Evolutionary conservation across 2,888 invertebrate species (phyloP), one percentile per base, ranked within the genome.

Genomic region (Bimastos eiseni): DNA sequence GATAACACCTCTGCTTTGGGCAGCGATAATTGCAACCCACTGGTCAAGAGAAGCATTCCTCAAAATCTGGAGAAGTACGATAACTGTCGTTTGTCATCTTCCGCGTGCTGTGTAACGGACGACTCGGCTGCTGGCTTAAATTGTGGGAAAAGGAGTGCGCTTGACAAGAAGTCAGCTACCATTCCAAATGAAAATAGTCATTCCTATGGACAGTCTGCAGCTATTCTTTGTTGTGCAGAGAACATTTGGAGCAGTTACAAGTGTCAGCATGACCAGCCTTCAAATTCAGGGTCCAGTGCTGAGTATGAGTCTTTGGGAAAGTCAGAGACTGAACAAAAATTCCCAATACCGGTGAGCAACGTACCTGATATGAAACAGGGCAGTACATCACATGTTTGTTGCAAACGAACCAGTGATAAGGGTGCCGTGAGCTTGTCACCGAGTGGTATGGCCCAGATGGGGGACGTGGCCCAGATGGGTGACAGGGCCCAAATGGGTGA

Each of bases 161-260:
- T n/a, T 70, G 70, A 70, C 8, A 70, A 70, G n/a, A 70, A 70
- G n/a, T 30, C 70, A 11, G 5, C 8, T n/a, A n/a, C n/a, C 70
- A 70, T 70, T 70, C 70, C 70, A n/a, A 49, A 49, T 49, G 70
- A n/a, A 70, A 70, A 70, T n/a, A 70, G 70, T n/a, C 70, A 70
- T 70, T 70, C 70, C 70, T n/a, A 70, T n/a, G 70, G n/a, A 70
- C 70, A 70, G n/a, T 11, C 70, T 70, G n/a, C 70, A n/a, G 70
- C 70, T 70, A n/a, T 30, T 30, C 24, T 2, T 30, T 24, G 55
- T n/a, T 17, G 8, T 70, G 70, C 70, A 70, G 70, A 70, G n/a
- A 70, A 70, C 70, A 70, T 11, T 70, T 70, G 70, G 70, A 70
- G 30, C 30, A 70, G n/a, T 30, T 70, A 70, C 70, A 70, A n/a